These are phyloP conservation scores for Onychomys leucogaster DNA, from an alignment of 2,797 vertebrate species.

Conservation along the genomic window DNA sequence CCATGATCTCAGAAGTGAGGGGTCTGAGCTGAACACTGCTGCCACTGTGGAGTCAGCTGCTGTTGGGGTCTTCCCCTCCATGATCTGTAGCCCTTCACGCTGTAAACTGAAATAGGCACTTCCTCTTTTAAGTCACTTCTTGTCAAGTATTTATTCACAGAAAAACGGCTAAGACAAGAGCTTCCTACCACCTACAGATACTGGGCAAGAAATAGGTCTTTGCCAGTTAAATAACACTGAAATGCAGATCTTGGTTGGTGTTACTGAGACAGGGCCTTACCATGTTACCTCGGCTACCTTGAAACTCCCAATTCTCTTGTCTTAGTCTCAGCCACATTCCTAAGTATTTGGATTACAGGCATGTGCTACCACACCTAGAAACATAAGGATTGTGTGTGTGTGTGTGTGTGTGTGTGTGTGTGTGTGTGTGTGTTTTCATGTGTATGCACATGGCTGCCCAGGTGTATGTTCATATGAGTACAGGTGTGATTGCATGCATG, in stretches of 20 bases:
- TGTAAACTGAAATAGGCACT: neutral
- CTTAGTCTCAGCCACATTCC: neutral
- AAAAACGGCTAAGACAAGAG: neutral
- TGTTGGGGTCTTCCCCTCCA: neutral
- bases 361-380: neutral
- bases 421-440: neutral
- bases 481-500: neutral
- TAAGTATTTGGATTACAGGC: neutral
- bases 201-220: neutral
- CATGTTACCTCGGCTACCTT: neutral
- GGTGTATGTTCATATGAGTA: neutral
- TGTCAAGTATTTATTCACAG: neutral
- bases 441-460: neutral
- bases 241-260: neutral
- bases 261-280: no score
- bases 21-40: neutral
- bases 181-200: neutral
- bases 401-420: neutral
- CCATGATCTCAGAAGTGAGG: neutral
- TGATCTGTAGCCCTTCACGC: neutral
- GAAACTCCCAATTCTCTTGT: neutral
- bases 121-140: neutral
- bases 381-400: neutral
- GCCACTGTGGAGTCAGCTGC: neutral
- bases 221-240: neutral